Evolutionary conservation across 64 coral and sea anemone species (phyloP), one percentile per base, ranked within the genome.

Genomic region (Actinia tenebrosa): DNA sequence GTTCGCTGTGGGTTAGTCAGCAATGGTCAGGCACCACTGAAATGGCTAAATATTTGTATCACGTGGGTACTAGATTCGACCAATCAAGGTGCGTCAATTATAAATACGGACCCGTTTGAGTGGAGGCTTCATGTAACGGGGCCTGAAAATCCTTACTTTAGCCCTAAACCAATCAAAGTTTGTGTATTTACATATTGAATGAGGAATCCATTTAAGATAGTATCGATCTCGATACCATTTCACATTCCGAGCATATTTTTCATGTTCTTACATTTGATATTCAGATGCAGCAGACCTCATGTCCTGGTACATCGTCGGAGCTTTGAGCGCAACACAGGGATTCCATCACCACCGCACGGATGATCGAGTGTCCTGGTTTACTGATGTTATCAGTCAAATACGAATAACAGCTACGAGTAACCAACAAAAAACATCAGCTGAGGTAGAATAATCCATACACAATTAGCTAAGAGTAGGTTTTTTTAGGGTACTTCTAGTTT

Each of bases 21-120:
- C 22, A 22, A 11, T 71, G 85, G 85, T 52, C 50, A 26, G 64
- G 78, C 78, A 17, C 60, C 77, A 42, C 2, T 91, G 44, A 91
- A 91, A 58, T 91, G 90, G 79, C 77, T 91, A 19, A 81, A 64
- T 64, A 37, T 50, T 66, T 91, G 90, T 83, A 23, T 91, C 64
- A 80, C 86, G 16, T 56, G 59, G 62, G 63, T 91, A 14, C 56
- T 91, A 56, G 53, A 54, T 19, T 84, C 53, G 59, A 30, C 56
- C 45, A 60, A 54, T 56, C 82, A 84, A 84, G 82, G 53, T 47
- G 5, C 18, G 23, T 60, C 44, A 10, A 2, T 11, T 11, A 58
- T 58, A 3, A 50, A 8, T 5, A 8, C 0, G 47, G 7, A 4
- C 47, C 47, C 47, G 47, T 50, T 50, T 50, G 2, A 0, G 0